phyloP scores from a whole-genome alignment of 2,797 vertebrate genomes.

The Tadarida brasiliensis region DNA sequence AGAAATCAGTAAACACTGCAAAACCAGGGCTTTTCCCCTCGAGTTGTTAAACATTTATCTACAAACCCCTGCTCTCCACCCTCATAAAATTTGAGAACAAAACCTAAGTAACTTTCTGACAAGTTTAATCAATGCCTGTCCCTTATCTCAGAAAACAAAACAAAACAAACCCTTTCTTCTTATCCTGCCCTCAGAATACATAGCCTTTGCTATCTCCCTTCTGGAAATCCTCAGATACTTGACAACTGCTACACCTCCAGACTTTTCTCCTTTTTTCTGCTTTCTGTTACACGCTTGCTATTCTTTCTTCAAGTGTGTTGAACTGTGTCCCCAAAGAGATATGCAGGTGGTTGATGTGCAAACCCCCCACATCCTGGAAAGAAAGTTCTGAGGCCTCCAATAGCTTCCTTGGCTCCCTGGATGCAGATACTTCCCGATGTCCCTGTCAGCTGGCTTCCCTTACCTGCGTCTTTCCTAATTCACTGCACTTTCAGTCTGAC shows the following conservation, averaged over 20 bases:
- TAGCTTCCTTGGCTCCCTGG: background rate
- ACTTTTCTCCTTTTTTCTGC: background rate
- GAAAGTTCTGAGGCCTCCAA: background rate
- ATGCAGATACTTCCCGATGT: background rate
- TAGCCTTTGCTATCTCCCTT: background rate
- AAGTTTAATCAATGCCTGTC: background rate
- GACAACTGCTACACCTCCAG: background rate
- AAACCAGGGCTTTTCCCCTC: background rate
- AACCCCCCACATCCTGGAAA: background rate
- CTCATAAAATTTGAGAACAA: background rate
- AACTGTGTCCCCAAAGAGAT: background rate
- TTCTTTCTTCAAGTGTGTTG: background rate
- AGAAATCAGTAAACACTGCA: background rate
- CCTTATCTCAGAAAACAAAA: background rate
- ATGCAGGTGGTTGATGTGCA: background rate
- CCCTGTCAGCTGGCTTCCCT: background rate
- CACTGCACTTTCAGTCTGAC: background rate
- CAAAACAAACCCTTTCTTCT: background rate
- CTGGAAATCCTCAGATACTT: background rate
- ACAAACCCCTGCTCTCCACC: background rate
- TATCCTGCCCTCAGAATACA: background rate
- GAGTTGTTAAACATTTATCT: slow-evolving; percentile 11
- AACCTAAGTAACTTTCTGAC: slow-evolving; percentile 22
- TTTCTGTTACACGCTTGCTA: slow-evolving; percentile 3
- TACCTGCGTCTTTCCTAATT: background rate